phyloP scores from a whole-genome alignment of 2,797 vertebrate species.

The Phrynocephalus forsythii region DNA sequence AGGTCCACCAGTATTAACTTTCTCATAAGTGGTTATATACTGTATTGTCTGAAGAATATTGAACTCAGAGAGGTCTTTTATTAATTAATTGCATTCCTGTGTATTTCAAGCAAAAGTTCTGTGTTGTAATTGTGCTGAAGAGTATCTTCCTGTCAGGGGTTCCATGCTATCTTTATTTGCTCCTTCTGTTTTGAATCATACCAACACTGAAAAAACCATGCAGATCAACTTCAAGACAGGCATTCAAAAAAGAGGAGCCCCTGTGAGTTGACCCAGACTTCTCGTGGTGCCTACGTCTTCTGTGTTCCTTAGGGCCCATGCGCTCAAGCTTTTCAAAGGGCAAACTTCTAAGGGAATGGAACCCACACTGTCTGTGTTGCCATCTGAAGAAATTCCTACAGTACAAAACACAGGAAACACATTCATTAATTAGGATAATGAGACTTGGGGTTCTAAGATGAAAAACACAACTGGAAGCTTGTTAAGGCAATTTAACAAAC shows the following conservation, averaged over 20 bases:
- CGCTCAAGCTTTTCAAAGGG: not conserved
- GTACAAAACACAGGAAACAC: not conserved
- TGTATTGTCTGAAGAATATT: too few species aligned
- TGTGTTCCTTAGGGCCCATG: not conserved
- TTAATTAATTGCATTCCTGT: not conserved
- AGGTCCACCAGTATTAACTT: not conserved
- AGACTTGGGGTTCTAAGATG: not conserved
- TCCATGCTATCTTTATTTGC: not conserved
- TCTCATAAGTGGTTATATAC: not conserved
- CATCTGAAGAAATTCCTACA: not conserved
- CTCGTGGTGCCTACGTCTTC: not conserved
- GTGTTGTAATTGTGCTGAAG: not conserved
- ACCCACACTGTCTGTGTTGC: not conserved
- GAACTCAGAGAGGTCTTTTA: not conserved
- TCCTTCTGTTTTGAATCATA: not conserved
- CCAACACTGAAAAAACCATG: not conserved
- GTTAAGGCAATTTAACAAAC: not conserved
- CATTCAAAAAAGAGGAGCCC: too few species aligned
- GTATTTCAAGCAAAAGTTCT: not conserved
- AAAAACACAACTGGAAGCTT: constrained; percentile 1
- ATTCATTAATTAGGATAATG: not conserved
- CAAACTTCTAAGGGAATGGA: not conserved
- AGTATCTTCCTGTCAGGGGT: not conserved
- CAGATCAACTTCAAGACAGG: not conserved
- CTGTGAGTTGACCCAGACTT: not conserved